Evolutionary conservation across 2,888 invertebrate genomes (phyloP).

Genomic region (Athalia circularis): DNA sequence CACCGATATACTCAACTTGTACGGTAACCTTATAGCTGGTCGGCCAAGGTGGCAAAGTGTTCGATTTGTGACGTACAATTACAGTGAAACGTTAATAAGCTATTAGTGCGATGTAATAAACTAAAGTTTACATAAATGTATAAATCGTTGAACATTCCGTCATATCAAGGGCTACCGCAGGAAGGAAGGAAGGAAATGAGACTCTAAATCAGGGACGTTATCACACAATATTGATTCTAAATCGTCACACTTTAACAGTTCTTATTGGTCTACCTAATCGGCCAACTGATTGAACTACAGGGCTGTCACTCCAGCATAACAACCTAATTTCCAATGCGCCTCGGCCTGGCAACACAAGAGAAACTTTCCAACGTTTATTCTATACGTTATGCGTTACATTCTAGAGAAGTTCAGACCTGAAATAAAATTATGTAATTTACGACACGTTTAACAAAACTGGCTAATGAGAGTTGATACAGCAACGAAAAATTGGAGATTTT

Average conservation of each 20-base stretch:
- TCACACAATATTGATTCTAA: not conserved
- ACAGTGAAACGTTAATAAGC: constrained; percentile 38
- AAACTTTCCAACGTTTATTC: constrained; percentile 8
- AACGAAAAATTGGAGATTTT: too few species aligned
- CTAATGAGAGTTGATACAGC: too few species aligned
- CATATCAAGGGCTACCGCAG: constrained; percentile 17
- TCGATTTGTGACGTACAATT: not conserved
- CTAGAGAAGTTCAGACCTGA: not conserved
- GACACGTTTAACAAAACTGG: too few species aligned
- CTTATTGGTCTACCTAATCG: constrained; percentile 9
- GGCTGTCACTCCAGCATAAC: constrained; percentile 47
- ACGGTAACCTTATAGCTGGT: constrained; percentile 1
- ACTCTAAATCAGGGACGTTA: constrained; percentile 8
- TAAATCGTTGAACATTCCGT: constrained; percentile 37
- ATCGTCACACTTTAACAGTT: constrained; percentile 4
- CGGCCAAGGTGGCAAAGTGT: constrained; percentile 26
- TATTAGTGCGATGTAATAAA: constrained; percentile 9
- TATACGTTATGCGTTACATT: not conserved
- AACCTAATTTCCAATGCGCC: constrained; percentile 32
- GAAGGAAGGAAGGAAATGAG: constrained; percentile 1
- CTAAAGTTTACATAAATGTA: not conserved
- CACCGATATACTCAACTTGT: not conserved
- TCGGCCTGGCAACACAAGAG: not conserved
- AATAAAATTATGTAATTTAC: too few species aligned
- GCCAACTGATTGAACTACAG: constrained; percentile 35